phyloP scores from a whole-genome alignment of 2,888 invertebrate genomes.

The Cynaeus angustus region DNA sequence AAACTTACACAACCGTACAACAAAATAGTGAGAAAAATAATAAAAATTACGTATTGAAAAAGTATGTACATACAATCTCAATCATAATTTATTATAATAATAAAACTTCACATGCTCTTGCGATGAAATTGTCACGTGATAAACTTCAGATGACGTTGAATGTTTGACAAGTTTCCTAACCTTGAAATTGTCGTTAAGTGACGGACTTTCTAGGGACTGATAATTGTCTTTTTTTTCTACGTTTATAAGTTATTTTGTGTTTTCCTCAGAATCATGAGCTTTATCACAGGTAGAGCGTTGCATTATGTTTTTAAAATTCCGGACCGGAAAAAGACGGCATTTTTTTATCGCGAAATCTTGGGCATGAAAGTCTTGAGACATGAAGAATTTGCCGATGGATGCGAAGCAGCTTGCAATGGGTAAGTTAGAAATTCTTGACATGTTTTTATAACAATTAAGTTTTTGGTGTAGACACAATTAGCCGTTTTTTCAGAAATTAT shows the following conservation, averaged over 20 bases:
- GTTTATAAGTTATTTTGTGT: slow-evolving; percentile 10
- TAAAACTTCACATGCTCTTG: neutral
- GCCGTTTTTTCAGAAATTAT: too few relatives aligned
- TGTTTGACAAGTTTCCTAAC: slow-evolving; percentile 22
- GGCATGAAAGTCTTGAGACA: slow-evolving; percentile 98
- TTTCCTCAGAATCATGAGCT: slow-evolving; percentile 50
- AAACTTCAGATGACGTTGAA: neutral
- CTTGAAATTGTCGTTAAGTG: slow-evolving; percentile 3
- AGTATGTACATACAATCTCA: too few relatives aligned
- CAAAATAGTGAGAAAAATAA: too few relatives aligned
- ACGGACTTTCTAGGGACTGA: too few relatives aligned
- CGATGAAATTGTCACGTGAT: neutral
- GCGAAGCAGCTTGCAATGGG: slow-evolving; percentile 99
- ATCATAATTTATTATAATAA: neutral
- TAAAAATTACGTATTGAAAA: too few relatives aligned
- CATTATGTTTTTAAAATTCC: slow-evolving; percentile 98
- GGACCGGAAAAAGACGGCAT: slow-evolving; percentile 87
- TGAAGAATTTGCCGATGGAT: slow-evolving; percentile 97
- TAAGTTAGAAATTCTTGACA: slow-evolving; percentile 68
- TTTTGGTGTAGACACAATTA: too few relatives aligned
- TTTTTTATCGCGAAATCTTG: slow-evolving; percentile 91
- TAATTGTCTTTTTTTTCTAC: neutral
- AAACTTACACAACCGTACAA: too few relatives aligned
- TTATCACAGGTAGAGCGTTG: slow-evolving; percentile 82
- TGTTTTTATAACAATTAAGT: too few relatives aligned